Base-by-base conservation (phyloP, 2,113 vertebrate genomes). In the Notarius quadriscutis region DNA sequence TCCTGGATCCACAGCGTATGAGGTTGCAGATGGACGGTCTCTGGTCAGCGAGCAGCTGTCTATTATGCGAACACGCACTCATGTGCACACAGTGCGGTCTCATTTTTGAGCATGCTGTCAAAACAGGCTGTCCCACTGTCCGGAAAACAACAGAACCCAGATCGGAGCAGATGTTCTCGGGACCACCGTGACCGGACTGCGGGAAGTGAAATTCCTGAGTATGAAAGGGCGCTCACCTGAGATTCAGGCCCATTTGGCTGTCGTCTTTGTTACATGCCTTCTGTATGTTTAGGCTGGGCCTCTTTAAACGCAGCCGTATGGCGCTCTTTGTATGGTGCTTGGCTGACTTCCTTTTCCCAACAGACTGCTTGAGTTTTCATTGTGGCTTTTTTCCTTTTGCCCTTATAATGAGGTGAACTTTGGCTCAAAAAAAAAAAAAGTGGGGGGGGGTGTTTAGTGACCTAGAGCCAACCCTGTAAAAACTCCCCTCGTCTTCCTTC, bases 151-250 rank as follows among this genome's bases (percentile, higher is more conserved):
- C 22, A 67, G 34, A 75, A 87, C 84, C 80, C 85, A n/a, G 81
- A 88, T 89, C 20, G 1, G 63, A 90, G 86, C 94, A 92, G 92
- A 94, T 94, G 93, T 94, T 90, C 87, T 20, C 79, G 7, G 91
- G 93, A 94, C 94, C 93, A 94, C 94, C 94, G 87, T 27, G 80
- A 34, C 72, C 57, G 84, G 63, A 77, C 90, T 84, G 65, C 90
- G 86, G 90, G 89, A 91, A 93, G 87, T 88, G 83, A 80, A 62
- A 77, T 82, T 92, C 53, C 17, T 18, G 11, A 34, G 17, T 63
- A 27, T 53, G 67, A 87, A 58, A 20, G 50, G 72, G 72, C 30
- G 51, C 81, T 87, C 87, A 87, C 80, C 86, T 83, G 81, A 83
- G 81, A 51, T 30, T 50, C 48, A 17, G 69, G 57, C 27, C 58